phyloP scores from a whole-genome alignment of 1,140 invertebrate genomes.

The Aleiodes sp. region DNA sequence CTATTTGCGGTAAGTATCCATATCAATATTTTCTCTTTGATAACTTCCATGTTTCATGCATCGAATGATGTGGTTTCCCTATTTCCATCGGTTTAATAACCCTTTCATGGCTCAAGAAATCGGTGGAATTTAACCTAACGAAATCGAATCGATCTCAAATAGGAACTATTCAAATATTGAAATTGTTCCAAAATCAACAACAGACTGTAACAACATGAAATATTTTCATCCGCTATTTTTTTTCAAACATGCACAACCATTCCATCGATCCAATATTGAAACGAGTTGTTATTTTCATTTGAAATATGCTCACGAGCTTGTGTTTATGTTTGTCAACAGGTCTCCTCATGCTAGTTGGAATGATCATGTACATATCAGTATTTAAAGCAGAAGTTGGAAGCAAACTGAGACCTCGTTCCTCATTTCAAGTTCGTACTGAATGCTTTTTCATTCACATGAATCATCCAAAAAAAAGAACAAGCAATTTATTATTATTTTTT shows the following conservation, averaged over 20 bases:
- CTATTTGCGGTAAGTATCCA: conserved; percentile 68
- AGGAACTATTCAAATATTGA: too few relatives aligned
- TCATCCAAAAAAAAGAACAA: neutral
- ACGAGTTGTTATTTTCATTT: conserved; percentile 5
- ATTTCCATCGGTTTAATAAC: too few relatives aligned
- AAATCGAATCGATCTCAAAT: too few relatives aligned
- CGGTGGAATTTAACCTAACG: too few relatives aligned
- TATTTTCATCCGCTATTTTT: neutral
- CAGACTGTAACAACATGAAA: neutral
- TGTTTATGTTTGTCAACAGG: conserved; percentile 69
- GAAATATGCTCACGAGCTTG: conserved; percentile 28
- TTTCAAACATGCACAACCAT: neutral
- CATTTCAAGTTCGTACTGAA: conserved; percentile 55
- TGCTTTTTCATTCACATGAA: neutral
- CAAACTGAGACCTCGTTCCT: conserved; percentile 81
- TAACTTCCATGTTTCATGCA: neutral
- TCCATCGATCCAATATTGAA: conserved; percentile 26
- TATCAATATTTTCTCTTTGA: neutral
- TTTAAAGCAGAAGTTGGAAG: conserved; percentile 90
- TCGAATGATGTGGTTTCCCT: too few relatives aligned
- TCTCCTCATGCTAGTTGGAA: conserved; percentile 85
- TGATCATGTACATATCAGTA: conserved; percentile 92
- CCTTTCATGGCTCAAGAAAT: too few relatives aligned
- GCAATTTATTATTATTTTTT: too few relatives aligned
- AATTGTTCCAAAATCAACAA: too few relatives aligned